These are phyloP conservation scores for Pseudochaenichthys georgianus DNA, from an alignment of 2,797 vertebrate genomes.

Conservation along the genomic window DNA sequence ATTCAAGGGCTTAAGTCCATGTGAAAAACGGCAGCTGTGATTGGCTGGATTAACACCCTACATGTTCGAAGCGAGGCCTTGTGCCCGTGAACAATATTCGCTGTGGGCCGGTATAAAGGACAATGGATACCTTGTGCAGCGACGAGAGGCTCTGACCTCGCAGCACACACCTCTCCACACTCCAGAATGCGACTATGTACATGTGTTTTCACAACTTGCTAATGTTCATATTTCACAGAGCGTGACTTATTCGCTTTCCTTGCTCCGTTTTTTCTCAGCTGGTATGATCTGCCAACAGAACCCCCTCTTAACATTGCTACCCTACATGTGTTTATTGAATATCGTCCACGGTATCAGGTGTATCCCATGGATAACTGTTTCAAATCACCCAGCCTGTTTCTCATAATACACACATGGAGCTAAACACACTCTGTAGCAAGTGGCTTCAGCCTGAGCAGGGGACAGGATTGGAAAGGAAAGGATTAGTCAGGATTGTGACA, in stretches of 20 bases:
- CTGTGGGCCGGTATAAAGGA: constrained; percentile 25
- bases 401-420: constrained; percentile 38
- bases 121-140: constrained; percentile 63
- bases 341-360: constrained; percentile 22
- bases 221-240: constrained; percentile 17
- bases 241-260: constrained; percentile 26
- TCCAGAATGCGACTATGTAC: constrained; percentile 20
- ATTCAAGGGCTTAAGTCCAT: constrained; percentile 43
- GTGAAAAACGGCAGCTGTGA: constrained; percentile 48
- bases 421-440: constrained; percentile 10
- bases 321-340: constrained; percentile 27
- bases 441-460: constrained; percentile 25
- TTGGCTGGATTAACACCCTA: constrained; percentile 48
- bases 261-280: constrained; percentile 6
- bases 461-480: constrained; percentile 30
- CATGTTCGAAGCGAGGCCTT: constrained; percentile 56
- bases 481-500: constrained; percentile 69
- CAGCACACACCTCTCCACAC: constrained; percentile 26
- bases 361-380: constrained; percentile 26
- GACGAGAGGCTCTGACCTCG: constrained; percentile 29
- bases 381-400: constrained; percentile 33
- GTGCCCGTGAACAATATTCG: constrained; percentile 56
- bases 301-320: constrained; percentile 14
- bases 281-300: background rate
- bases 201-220: constrained; percentile 11